Conservation (phyloP, 1,140 invertebrate species). For the Nylanderia fulva region DNA sequence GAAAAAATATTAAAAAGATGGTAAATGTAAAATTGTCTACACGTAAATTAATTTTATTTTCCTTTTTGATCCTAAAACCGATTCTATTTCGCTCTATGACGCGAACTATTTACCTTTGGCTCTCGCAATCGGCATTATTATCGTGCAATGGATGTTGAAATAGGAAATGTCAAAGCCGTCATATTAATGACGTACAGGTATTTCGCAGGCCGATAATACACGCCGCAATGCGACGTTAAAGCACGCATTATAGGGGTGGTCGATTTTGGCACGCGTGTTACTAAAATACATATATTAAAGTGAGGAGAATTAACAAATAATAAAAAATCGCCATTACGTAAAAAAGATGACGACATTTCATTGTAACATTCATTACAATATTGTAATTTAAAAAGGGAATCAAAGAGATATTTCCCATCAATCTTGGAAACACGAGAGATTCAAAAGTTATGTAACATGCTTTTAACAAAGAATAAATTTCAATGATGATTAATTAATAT, state of each 20-base stretch:
- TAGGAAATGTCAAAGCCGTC: conserved; percentile 64
- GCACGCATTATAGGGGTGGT: conserved; percentile 38
- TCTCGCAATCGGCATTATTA: conserved; percentile 25
- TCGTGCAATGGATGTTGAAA: conserved; percentile 46
- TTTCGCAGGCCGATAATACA: conserved; percentile 49
- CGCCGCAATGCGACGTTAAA: conserved; percentile 56
- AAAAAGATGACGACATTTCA: not conserved
- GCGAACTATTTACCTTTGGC: not conserved
- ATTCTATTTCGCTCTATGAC: conserved; percentile 3
- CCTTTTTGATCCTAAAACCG: not conserved
- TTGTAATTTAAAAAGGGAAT: not conserved
- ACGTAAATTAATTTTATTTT: not conserved
- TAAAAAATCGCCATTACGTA: not conserved
- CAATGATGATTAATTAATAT: conserved; percentile 4
- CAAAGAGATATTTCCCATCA: not conserved
- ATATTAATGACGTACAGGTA: conserved; percentile 52
- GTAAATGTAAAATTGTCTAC: not conserved
- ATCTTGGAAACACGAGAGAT: not conserved
- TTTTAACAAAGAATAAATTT: not conserved
- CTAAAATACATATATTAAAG: not conserved
- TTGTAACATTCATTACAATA: not conserved
- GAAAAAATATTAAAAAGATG: not conserved
- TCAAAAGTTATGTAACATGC: not conserved
- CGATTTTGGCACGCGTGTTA: not conserved
- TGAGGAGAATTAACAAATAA: not conserved